A percentile compares a stretch with the other conserved stretches of the same genome.
Conservation (phyloP, 2,888 invertebrate species). For the Drosophila paracracens region DNA sequence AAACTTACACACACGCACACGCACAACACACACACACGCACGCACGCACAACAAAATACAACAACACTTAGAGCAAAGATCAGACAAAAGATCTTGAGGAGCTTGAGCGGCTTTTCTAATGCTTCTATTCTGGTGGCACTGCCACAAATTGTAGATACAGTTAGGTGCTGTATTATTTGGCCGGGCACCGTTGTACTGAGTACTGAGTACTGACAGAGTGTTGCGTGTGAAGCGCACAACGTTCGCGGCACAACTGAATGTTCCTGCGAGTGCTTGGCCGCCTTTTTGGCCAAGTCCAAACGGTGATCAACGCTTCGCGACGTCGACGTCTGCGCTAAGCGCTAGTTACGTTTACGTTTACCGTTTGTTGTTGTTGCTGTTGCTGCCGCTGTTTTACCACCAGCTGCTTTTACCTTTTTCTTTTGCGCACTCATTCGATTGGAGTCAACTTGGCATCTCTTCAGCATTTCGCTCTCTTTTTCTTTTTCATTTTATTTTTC, state of each 20-base stretch:
- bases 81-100: conserved; percentile 19
- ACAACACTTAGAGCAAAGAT: conserved; percentile 6
- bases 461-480: conserved; percentile 19
- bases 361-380: conserved; percentile 52
- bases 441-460: conserved; percentile 36
- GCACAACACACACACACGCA: conserved; percentile 30
- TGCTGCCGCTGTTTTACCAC: conserved; percentile 30
- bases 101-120: conserved; percentile 32
- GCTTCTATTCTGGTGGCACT: conserved; percentile 37
- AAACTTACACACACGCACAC: conserved; percentile 20
- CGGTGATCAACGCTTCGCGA: conserved; percentile 32
- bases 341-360: conserved; percentile 57
- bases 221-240: conserved; percentile 83
- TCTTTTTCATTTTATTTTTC: conserved; percentile 10
- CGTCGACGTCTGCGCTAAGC: conserved; percentile 39
- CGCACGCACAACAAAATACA: conserved; percentile 20
- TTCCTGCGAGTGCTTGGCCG: conserved; percentile 76
- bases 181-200: conserved; percentile 17
- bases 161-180: conserved; percentile 38
- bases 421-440: conserved; percentile 64
- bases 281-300: conserved; percentile 78
- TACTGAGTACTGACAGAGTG: conserved; percentile 10
- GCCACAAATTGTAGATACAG: conserved; percentile 41
- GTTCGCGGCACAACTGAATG: conserved; percentile 84
- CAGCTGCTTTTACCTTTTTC: conserved; percentile 75